These are phyloP conservation scores for Athalia rosae DNA, from an alignment of 2,888 invertebrate genomes.

Conservation along the genomic window DNA sequence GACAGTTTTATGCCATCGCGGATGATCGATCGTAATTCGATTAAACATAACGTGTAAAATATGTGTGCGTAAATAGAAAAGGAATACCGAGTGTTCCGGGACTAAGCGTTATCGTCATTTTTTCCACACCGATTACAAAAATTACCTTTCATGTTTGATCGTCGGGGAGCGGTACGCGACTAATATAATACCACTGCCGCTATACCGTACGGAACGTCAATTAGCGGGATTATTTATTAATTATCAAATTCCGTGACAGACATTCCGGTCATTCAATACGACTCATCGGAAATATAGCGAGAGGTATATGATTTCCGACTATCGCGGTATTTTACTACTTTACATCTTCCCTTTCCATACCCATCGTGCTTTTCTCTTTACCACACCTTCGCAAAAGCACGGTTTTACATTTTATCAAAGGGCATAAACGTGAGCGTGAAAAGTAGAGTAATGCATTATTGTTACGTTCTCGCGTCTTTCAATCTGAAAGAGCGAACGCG, in stretches of 20 bases:
- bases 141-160: constrained; percentile 33
- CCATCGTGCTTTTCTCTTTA: constrained; percentile 22
- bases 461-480: constrained; percentile 39
- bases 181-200: neutral
- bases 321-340: neutral
- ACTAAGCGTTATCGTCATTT: constrained; percentile 20
- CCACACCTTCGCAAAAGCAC: neutral
- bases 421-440: constrained; percentile 26
- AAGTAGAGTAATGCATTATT: constrained; percentile 31
- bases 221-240: constrained; percentile 35
- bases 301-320: neutral
- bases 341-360: neutral
- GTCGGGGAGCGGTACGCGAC: neutral
- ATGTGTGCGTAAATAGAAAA: too few species aligned
- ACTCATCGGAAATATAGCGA: neutral
- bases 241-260: constrained; percentile 39
- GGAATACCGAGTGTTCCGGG: neutral
- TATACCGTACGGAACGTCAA: constrained; percentile 5
- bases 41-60: neutral
- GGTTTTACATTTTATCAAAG: neutral
- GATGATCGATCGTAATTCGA: constrained; percentile 26
- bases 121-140: neutral
- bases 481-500: constrained; percentile 30
- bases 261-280: neutral
- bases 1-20: constrained; percentile 21